phyloP scores from a whole-genome alignment of 2,888 invertebrate genomes.

The Cheilosia grossa region DNA sequence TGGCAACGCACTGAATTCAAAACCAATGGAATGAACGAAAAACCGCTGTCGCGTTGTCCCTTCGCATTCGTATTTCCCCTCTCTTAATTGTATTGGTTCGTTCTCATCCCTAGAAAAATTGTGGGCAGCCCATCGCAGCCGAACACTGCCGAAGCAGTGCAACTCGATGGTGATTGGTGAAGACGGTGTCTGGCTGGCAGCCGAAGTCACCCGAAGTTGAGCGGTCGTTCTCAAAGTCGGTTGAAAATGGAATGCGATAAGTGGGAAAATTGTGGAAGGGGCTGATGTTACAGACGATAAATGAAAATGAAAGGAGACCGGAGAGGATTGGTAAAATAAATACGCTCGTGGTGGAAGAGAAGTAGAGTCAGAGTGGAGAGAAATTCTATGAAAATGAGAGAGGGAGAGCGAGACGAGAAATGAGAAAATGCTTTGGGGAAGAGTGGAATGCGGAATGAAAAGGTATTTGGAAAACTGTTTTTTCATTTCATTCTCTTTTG shows the following conservation, averaged over 20 bases:
- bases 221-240: neutral
- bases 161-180: slow-evolving; percentile 58
- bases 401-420: slow-evolving; percentile 7
- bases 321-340: neutral
- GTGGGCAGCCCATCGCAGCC: slow-evolving; percentile 58
- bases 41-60: slow-evolving; percentile 43
- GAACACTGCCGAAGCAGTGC: slow-evolving; percentile 62
- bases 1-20: slow-evolving; percentile 66
- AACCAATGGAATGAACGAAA: slow-evolving; percentile 66
- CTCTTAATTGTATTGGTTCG: slow-evolving; percentile 65
- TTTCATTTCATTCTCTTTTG: neutral
- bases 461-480: neutral
- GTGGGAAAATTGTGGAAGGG: slow-evolving; percentile 6
- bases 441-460: neutral
- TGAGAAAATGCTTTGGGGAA: slow-evolving; percentile 1
- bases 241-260: too few species aligned
- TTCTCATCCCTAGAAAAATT: slow-evolving; percentile 52
- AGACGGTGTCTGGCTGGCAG: slow-evolving; percentile 56
- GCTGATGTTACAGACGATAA: neutral
- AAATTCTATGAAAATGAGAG: neutral
- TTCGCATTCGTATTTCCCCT: slow-evolving; percentile 58
- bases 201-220: slow-evolving; percentile 69
- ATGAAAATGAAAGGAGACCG: neutral
- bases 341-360: neutral
- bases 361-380: slow-evolving; percentile 39